Evolutionary conservation across 2,113 vertebrate genomes (phyloP), one percentile per base, ranked within the genome.

Genomic region (Prionailurus viverrinus): DNA sequence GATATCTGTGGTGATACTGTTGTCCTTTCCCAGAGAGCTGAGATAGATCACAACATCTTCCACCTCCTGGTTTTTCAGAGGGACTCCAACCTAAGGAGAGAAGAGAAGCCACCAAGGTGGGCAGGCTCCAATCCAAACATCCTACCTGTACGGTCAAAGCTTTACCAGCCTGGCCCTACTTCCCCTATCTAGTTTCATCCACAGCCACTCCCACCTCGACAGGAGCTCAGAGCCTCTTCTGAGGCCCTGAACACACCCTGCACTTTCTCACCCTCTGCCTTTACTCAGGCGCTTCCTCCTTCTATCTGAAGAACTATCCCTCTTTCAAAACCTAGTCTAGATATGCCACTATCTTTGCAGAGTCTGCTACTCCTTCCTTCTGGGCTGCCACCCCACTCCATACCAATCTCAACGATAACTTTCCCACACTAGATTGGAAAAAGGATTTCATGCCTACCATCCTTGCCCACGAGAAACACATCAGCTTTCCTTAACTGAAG

Each of bases 21-120:
- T 96, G 23, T 84, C 29, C 53, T 91, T 97, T 80, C 95, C 98
- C 11, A 97, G 86, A 58, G 96, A 86, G 36, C 97, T 81, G 18
- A 98, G 98, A 61, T 97, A 98, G 91, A 98, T 89, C 31, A 98
- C 69, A 4, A 98, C 5, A 3, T 98, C 98, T 79, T 98, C 98
- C 58, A 98, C 3, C 31, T 98, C 98, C 61, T 45, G 85, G 65
- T 29, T 71, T 79, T 53, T 97, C 91, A 98, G 91, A 80, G 98
- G 98, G 39, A 97, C 91, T 5, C 94, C n/a, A 0, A 96, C 53
- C 98, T 98, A 91, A 51, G 95, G 90, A 86, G 71, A 83, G 29
- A 85, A 61, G 36, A 92, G 85, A 85, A 48, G 36, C 4, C 53
- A 55, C n/a, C 3, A 5, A 63, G 14, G 65, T 3, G 0, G n/a